Evolutionary conservation across 2,113 vertebrate species (phyloP).

Genomic region (Erythrocebus patas): DNA sequence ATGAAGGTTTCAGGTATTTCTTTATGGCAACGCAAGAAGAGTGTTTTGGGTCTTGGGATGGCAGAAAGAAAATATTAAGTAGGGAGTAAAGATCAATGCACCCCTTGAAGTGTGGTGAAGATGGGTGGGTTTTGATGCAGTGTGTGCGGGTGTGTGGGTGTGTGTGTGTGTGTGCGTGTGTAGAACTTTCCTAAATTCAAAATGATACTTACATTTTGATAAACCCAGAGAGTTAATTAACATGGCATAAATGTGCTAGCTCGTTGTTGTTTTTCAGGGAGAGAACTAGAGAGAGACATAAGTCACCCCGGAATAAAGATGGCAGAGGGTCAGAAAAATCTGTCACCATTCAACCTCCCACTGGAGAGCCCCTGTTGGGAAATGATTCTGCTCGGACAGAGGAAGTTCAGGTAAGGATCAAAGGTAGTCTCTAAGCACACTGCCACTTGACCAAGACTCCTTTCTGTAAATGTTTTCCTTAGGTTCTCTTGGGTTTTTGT

Average conservation of each 20-base stretch:
- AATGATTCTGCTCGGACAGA: conserved; percentile 87
- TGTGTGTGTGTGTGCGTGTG: neutral
- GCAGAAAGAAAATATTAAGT: neutral
- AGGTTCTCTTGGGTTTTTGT: conserved; percentile 67
- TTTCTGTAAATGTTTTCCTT: conserved; percentile 41
- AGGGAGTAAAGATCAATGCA: neutral
- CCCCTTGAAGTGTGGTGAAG: neutral
- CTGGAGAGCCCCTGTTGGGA: conserved; percentile 89
- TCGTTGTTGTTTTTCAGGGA: conserved; percentile 77
- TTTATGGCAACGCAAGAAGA: too few relatives aligned
- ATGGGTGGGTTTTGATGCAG: fast-evolving
- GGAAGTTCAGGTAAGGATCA: conserved; percentile 88
- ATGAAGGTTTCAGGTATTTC: too few relatives aligned
- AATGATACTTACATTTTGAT: conserved; percentile 13
- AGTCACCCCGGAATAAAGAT: conserved; percentile 91
- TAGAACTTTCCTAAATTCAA: conserved; percentile 8
- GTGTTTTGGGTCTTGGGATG: neutral
- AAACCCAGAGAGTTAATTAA: neutral
- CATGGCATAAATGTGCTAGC: neutral
- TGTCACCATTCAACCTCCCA: conserved; percentile 93
- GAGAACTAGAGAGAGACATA: conserved; percentile 93
- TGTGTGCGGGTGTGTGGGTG: neutral
- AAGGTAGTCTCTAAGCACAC: neutral
- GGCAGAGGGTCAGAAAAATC: conserved; percentile 95
- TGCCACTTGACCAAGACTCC: neutral